Evolutionary conservation across 2,888 invertebrate species (phyloP), one percentile per base, ranked within the genome.

Genomic region (Merodon equestris): DNA sequence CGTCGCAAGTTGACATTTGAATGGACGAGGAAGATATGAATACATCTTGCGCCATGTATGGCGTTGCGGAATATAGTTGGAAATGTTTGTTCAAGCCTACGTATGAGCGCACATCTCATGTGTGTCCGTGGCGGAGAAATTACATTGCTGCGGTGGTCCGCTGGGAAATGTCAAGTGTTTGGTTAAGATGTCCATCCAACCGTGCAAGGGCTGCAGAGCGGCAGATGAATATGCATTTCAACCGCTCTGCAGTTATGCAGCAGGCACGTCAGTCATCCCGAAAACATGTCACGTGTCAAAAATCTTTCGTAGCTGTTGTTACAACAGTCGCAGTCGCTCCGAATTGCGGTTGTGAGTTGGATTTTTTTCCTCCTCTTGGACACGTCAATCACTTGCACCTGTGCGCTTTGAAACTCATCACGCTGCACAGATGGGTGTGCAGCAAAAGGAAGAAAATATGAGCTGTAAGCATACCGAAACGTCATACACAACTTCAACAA

Each of bases 401-500:
- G 73, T 67, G 77, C 77, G 77, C 77, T 68, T 67, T 67, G 61
- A 61, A 47, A 61, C 56, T 72, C 67, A 61, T 73, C 73, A 57
- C 34, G n/a, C 56, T 34, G 10, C 71, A 64, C 61, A 57, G 61
- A 40, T 67, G 68, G 74, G 68, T 74, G 73, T 17, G 40, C 18
- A 64, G 48, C 34, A 18, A 66, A n/a, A n/a, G n/a, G n/a, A n/a
- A 51, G 17, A 60, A 50, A 44, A 27, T 36, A 40, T 34, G 14
- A 56, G 73, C 50, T 74, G 70, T 70, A 79, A 70, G 74, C 79
- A 74, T 74, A 70, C 79, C 79, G 74, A 74, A 79, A 70, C 74
- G 79, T 79, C 79, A 79, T 64, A 79, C 70, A 61, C 74, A 79
- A 79, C 74, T 74, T 74, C 74, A 68, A 64, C 74, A 79, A 79